Base-by-base conservation (phyloP, 2,113 vertebrate species). In the Engystomops pustulosus region DNA sequence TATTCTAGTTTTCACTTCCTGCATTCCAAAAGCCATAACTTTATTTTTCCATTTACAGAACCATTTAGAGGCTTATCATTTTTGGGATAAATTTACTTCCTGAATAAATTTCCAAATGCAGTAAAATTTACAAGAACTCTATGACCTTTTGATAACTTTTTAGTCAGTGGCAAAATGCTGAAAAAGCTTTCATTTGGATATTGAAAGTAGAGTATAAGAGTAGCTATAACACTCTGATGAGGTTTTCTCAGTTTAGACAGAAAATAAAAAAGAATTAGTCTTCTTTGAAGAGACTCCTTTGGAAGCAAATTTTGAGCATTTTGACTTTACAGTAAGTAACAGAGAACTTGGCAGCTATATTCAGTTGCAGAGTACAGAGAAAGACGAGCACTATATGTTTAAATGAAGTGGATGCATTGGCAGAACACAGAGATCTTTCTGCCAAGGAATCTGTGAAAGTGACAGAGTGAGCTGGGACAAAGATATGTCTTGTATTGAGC, bases 381-480 rank as follows among this genome's bases (percentile, higher is more conserved):
- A 78, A 78, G 30, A 34, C 41, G 41, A 76, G 55, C 38, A 23
- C 70, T 75, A 69, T 84, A 77, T 84, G 60, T 84, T 84, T 78
- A 78, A 53, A 41, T 51, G 74, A 36, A 85, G 83, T 85, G 83
- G 60, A 77, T 27, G 36, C 51, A 44, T 45, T 85, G 83, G 83
- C 83, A 70, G 75, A 41, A 55, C 44, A 79, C 30, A 44, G 53
- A 69, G 49, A 25, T 25, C 34, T 62, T 67, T 76, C 81, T 85
- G 83, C 83, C 83, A 85, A 85, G 72, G 45, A 68, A 68, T 75
- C 83, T 30, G 49, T 79, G 47, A 70, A 49, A 79, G 83, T 58
- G 74, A 79, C 60, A 78, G 60, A 77, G 45, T 67, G 74, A 78
- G 58, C 74, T 45, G 58, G n/a, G 82, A 78, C 83, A 85, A 85